These are phyloP conservation scores for Pseudomyrmex cubaensis DNA, from an alignment of 1,140 invertebrate genomes.

Conservation along the genomic window DNA sequence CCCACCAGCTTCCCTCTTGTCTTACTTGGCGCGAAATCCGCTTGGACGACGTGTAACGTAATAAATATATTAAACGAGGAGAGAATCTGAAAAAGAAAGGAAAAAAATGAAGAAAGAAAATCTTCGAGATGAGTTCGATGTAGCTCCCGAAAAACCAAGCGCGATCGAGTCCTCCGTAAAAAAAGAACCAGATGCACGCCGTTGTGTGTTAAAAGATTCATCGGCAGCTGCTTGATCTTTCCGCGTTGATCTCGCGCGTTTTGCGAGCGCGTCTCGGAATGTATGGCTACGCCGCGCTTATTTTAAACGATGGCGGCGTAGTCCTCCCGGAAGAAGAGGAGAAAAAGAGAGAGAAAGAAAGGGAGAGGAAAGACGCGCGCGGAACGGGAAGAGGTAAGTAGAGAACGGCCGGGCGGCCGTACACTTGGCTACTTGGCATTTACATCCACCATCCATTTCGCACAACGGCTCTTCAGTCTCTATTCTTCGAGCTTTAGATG, in stretches of 20 bases:
- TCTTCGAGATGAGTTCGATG: no score
- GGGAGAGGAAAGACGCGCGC: slow-evolving; percentile 1
- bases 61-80: background rate
- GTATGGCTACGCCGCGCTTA: slow-evolving; percentile 45
- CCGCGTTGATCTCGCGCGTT: slow-evolving; percentile 63
- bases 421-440: slow-evolving; percentile 78
- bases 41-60: no score
- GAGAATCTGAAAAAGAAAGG: no score
- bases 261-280: slow-evolving; percentile 64
- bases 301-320: slow-evolving; percentile 66
- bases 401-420: slow-evolving; percentile 46
- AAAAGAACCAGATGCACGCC: background rate
- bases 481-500: slow-evolving; percentile 74
- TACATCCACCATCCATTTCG: slow-evolving; percentile 79
- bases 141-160: no score
- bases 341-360: slow-evolving; percentile 9
- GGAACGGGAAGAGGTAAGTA: slow-evolving; percentile 5
- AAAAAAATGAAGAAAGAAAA: no score
- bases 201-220: slow-evolving; percentile 64
- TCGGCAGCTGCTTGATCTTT: slow-evolving; percentile 74
- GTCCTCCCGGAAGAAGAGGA: slow-evolving; percentile 32
- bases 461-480: slow-evolving; percentile 68
- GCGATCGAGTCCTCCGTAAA: no score
- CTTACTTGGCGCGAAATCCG: slow-evolving; percentile 11
- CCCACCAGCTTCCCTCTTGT: slow-evolving; percentile 59